Percentiles rank a stretch among this genome's conserved stretches.
These are phyloP conservation scores for Trididemnum miniatum DNA, from an alignment of 23 tunicate species.

Conservation along the genomic window DNA sequence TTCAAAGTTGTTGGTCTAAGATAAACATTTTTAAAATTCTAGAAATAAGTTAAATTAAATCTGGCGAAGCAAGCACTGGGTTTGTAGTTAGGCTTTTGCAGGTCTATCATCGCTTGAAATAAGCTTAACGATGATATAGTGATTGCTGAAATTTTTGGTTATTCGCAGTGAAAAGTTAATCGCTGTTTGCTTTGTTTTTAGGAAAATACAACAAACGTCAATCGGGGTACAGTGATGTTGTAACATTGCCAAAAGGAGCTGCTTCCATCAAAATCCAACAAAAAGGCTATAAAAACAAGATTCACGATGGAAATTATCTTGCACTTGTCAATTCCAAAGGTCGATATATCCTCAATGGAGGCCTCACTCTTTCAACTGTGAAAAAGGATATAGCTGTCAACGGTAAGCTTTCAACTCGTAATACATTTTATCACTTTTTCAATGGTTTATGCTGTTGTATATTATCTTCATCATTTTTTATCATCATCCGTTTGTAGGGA, in stretches of 20 bases:
- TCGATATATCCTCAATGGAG: conserved; percentile 76
- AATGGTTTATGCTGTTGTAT: background rate
- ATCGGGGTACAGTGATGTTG: conserved; percentile 74
- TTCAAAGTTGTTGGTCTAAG: too few relatives aligned
- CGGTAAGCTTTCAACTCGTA: conserved; percentile 36
- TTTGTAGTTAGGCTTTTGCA: background rate
- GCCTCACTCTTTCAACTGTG: conserved; percentile 49
- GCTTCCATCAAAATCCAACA: conserved; percentile 67
- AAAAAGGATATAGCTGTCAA: conserved; percentile 64
- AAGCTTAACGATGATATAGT: background rate
- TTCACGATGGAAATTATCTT: conserved; percentile 88
- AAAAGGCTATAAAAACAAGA: conserved; percentile 43
- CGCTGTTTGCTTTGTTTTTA: conserved; percentile 11
- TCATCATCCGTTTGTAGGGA: conserved; percentile 55
- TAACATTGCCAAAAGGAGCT: conserved; percentile 86
- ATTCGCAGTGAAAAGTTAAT: too few relatives aligned
- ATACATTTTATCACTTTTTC: background rate
- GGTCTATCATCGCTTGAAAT: background rate
- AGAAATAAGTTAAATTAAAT: background rate
- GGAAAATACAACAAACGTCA: conserved; percentile 77
- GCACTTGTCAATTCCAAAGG: conserved; percentile 66
- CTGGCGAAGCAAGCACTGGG: background rate
- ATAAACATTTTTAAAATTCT: background rate
- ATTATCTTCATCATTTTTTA: background rate
- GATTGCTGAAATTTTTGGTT: background rate